Evolutionary conservation across 2,888 invertebrate genomes (phyloP).

Genomic region (Didymodactylos carnosus): DNA sequence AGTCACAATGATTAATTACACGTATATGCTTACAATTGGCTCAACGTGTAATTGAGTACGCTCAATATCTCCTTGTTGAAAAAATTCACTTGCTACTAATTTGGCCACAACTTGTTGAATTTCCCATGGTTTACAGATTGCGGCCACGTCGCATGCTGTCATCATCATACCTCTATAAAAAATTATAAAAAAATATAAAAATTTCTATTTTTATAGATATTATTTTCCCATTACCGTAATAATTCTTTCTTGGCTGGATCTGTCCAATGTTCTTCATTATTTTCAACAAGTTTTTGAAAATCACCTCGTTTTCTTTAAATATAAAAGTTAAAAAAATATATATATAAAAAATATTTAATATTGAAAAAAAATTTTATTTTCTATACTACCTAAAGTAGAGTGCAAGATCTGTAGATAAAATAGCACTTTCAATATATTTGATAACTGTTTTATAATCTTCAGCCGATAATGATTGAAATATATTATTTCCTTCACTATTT

Average conservation of each 20-base stretch:
- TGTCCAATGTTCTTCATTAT: constrained; percentile 45
- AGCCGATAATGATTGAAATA: constrained; percentile 24
- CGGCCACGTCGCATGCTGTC: constrained; percentile 33
- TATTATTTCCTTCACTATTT: constrained; percentile 68
- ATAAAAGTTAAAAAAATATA: constrained; percentile 15
- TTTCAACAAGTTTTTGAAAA: constrained; percentile 53
- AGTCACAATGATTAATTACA: too few species aligned
- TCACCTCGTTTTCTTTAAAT: constrained; percentile 57
- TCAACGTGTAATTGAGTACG: constrained; percentile 10
- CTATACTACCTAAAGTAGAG: constrained; percentile 26
- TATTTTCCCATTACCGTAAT: neutral
- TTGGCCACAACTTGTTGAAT: constrained; percentile 26
- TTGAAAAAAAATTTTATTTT: neutral
- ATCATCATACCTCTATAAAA: constrained; percentile 27
- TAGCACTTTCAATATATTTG: constrained; percentile 26
- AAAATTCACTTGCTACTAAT: constrained; percentile 13
- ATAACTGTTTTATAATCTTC: constrained; percentile 25
- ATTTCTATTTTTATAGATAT: neutral
- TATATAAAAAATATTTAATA: neutral
- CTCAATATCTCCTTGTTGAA: constrained; percentile 13
- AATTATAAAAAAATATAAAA: neutral
- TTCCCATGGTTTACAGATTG: constrained; percentile 33
- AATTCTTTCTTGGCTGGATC: constrained; percentile 44
- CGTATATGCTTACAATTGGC: constrained; percentile 43
- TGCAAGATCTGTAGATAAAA: constrained; percentile 32